phyloP scores from a whole-genome alignment of 2,888 invertebrate species.

The Napeogenes sylphis region DNA sequence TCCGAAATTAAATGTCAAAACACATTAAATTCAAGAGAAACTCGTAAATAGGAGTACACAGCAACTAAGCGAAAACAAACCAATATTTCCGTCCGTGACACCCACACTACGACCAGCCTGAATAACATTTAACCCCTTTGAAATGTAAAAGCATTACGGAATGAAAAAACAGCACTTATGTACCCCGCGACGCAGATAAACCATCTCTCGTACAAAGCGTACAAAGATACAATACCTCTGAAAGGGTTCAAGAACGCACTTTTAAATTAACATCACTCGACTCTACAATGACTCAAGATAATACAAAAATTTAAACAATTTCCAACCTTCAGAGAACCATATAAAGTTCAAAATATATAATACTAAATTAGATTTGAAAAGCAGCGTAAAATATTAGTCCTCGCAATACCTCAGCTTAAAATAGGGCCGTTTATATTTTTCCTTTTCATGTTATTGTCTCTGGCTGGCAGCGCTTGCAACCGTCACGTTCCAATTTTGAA shows the following conservation, averaged over 20 bases:
- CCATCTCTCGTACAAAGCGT: slow-evolving; percentile 77
- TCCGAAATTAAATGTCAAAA: no score
- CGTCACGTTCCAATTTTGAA: slow-evolving; percentile 78
- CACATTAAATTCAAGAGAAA: no score
- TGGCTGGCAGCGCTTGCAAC: slow-evolving; percentile 74
- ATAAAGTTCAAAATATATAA: slow-evolving; percentile 32
- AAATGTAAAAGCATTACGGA: slow-evolving; percentile 78
- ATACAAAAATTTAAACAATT: slow-evolving; percentile 41
- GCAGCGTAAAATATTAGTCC: slow-evolving; percentile 63
- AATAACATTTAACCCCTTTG: slow-evolving; percentile 78
- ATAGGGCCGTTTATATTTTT: slow-evolving; percentile 77
- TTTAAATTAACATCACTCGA: slow-evolving; percentile 71
- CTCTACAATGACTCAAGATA: slow-evolving; percentile 51
- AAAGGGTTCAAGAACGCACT: slow-evolving; percentile 79
- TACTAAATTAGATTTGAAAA: slow-evolving; percentile 42
- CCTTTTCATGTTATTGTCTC: slow-evolving; percentile 78
- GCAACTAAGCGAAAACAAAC: slow-evolving; percentile 19
- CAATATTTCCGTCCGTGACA: slow-evolving; percentile 56
- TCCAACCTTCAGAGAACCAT: slow-evolving; percentile 38
- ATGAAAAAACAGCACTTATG: slow-evolving; percentile 79
- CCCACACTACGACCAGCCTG: slow-evolving; percentile 73
- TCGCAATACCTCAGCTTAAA: slow-evolving; percentile 68
- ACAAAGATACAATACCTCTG: slow-evolving; percentile 79
- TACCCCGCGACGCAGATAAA: slow-evolving; percentile 77
- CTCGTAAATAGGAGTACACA: background rate